Base-by-base conservation (phyloP, 2,888 invertebrate species). In the Antheraea assamensis region DNA sequence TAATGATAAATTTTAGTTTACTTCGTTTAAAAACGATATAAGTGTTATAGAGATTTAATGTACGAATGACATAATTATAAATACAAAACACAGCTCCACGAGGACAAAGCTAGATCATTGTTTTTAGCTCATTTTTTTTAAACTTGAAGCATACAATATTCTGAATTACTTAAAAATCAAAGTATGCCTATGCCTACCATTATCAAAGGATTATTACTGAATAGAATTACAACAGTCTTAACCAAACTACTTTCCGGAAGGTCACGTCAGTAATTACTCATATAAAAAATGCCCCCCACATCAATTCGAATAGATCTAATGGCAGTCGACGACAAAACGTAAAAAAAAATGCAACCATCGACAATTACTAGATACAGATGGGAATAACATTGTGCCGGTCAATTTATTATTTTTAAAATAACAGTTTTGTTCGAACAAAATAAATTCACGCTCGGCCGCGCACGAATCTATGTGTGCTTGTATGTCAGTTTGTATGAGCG, bases 361-460 rank as follows among this genome's bases (percentile, higher is more conserved):
- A 73, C 70, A 73, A 73, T 73, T 42, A 73, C 52, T 55, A 70
- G 49, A 70, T 55, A 58, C 73, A 58, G 70, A 73, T 47, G 70
- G 35, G 42, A 42, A 42, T 13, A 68, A 68, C 35, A 35, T 24
- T 70, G 70, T 70, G 70, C 47, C 64, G 17, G 30, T 42, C 55
- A 70, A 70, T 70, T 72, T 73, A 91, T 93, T 93, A 93, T 93
- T 93, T 64, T 90, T 90, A 92, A 93, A 94, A 94, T 93, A 94
- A 93, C 94, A 94, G 94, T 94, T 94, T 94, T 93, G 94, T 94
- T 84, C 85, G 88, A 87, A 94, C 94, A 93, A 93, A 93, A 93
- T 93, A 91, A 92, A 91, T 94, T 92, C 86, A 91, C 92, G 93
- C 90, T 79, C 88, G 78, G 92, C 75, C 92, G 93, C 81, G 77